Conservation (phyloP, 2,888 invertebrate genomes). For the Cephus spinipes region DNA sequence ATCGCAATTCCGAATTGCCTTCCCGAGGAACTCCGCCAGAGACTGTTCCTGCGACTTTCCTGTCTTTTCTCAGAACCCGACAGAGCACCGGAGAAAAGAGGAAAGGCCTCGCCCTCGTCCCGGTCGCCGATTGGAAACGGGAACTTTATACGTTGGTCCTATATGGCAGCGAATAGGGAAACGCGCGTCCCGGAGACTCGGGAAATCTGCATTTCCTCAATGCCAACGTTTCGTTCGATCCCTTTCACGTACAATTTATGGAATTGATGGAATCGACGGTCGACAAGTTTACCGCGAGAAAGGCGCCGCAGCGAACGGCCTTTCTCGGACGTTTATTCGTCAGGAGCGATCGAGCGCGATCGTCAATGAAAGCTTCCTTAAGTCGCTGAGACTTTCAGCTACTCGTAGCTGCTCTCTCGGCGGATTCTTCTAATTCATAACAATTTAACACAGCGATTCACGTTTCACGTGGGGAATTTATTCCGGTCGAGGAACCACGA, state of each 20-base stretch:
- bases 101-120: not conserved
- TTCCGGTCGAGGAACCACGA: not conserved
- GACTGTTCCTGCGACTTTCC: no score
- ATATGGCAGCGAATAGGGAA: constrained; percentile 33
- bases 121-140: not conserved
- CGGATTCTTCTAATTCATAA: not conserved
- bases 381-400: not conserved
- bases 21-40: constrained; percentile 33
- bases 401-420: not conserved
- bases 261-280: constrained; percentile 31
- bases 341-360: not conserved
- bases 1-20: constrained; percentile 34
- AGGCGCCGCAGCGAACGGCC: not conserved
- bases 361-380: not conserved
- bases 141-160: constrained; percentile 1
- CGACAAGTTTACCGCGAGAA: not conserved
- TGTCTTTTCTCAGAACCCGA: not conserved
- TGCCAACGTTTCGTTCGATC: constrained; percentile 8
- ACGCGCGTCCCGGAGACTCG: constrained; percentile 12
- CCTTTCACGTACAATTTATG: constrained; percentile 38
- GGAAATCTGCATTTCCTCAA: constrained; percentile 30
- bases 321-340: not conserved
- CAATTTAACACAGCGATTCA: not conserved
- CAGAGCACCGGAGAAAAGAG: not conserved
- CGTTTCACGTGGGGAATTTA: not conserved